Conservation (phyloP, 2,888 invertebrate genomes). For the Agelastica alni region DNA sequence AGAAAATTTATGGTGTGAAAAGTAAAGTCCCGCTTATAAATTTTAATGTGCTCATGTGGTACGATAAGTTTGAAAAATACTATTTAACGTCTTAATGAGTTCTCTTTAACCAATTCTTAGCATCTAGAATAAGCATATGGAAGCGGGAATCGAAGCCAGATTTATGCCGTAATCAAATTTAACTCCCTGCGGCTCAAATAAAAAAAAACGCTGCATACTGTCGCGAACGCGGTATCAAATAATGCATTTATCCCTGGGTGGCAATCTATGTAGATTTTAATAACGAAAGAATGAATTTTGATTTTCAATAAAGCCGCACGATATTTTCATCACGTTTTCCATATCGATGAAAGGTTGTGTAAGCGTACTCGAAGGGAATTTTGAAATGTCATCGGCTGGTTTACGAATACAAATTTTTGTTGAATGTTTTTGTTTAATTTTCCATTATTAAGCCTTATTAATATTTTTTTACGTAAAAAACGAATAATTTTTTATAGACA, state of each 20-base stretch:
- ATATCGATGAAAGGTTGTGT: slow-evolving; percentile 35
- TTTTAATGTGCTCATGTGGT: too few relatives aligned
- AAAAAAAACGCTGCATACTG: slow-evolving; percentile 33
- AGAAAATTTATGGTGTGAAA: too few relatives aligned
- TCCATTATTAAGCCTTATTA: too few relatives aligned
- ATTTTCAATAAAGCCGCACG: slow-evolving; percentile 52
- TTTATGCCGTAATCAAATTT: slow-evolving; percentile 39
- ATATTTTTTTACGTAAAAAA: too few relatives aligned
- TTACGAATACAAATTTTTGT: slow-evolving; percentile 5
- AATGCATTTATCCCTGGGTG: slow-evolving; percentile 52
- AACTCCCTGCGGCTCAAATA: slow-evolving; percentile 35
- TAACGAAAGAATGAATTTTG: slow-evolving; percentile 57
- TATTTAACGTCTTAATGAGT: too few relatives aligned
- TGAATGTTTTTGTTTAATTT: slow-evolving; percentile 15
- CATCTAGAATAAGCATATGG: too few relatives aligned
- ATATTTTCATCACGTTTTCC: slow-evolving; percentile 51
- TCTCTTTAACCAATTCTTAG: too few relatives aligned
- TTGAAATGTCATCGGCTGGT: slow-evolving; percentile 18
- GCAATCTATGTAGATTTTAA: slow-evolving; percentile 52
- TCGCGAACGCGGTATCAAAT: slow-evolving; percentile 35
- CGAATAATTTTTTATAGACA: too few relatives aligned
- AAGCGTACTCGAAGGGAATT: slow-evolving; percentile 26
- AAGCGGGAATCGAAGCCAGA: slow-evolving; percentile 5
- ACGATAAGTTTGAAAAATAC: too few relatives aligned
- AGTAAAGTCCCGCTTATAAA: too few relatives aligned